Conservation (phyloP, 2,797 vertebrate species). For the Eospalax fontanierii region DNA sequence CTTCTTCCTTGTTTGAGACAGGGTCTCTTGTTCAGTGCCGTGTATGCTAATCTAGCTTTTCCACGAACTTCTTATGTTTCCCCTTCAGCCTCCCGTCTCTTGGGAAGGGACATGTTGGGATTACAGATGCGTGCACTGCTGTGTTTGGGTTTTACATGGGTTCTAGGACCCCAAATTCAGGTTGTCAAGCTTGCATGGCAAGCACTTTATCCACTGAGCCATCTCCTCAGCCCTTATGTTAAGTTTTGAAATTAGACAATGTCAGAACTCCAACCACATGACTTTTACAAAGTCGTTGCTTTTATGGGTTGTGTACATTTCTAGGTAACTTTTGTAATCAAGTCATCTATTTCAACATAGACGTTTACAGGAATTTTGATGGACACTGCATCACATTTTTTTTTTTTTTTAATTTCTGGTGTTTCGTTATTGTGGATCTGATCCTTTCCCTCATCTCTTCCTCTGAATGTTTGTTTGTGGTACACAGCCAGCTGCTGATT, state of each 20-base stretch:
- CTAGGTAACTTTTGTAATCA: no score
- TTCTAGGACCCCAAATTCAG: neutral
- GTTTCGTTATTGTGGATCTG: neutral
- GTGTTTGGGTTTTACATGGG: neutral
- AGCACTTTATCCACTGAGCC: neutral
- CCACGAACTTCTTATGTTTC: no score
- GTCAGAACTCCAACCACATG: no score
- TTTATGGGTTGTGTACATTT: no score
- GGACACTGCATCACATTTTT: no score
- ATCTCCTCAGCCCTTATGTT: no score
- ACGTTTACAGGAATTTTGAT: no score
- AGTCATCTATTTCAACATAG: no score
- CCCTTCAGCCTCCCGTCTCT: neutral
- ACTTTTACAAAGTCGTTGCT: no score
- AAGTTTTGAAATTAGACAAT: no score
- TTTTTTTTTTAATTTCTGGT: neutral
- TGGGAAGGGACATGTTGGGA: neutral
- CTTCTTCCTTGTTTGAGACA: neutral
- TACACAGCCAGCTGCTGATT: neutral
- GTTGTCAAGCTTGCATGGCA: accelerated
- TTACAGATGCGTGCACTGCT: neutral
- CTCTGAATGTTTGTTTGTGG: neutral
- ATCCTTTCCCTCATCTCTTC: neutral
- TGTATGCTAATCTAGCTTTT: neutral
- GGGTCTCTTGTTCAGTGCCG: neutral